Evolutionary conservation across 2,888 invertebrate genomes (phyloP), one percentile per base, ranked within the genome.

Genomic region (Macrophya annulata): DNA sequence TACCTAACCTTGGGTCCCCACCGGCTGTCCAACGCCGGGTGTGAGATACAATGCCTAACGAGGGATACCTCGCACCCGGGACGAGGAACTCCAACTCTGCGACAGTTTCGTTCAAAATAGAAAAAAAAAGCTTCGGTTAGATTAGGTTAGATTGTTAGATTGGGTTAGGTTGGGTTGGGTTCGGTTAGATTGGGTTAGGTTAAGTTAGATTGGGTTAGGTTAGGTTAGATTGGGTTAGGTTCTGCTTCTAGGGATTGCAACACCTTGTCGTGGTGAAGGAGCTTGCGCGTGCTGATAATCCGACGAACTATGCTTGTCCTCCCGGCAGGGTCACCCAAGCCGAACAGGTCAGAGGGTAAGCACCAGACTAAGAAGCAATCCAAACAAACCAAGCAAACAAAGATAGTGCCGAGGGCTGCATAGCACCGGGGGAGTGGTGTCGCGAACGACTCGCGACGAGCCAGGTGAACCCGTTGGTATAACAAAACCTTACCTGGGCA

Each of bases 191-290:
- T n/a, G n/a, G 31, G 31, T 31, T 31, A 31, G 31, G 31, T 31
- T 31, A 31, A 3, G 31, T 31, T 31, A 31, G 31, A 31, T 31
- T 31, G 3, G 31, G 31, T 31, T 31, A 62, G 31, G 31, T 65
- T 65, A 4, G 48, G 74, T 48, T 21, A 74, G 74, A 48, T 74
- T 8, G 48, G 45, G 74, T 48, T 74, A n/a, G 74, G 74, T 74
- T 74, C 74, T 31, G 25, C 48, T 12, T 48, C 74, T 48, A 5
- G 43, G 25, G 45, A 48, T 15, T n/a, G n/a, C 45, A 43, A 0
- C 48, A 84, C 86, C 86, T 86, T 86, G 86, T 45, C 84, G 86
- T 25, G 85, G 85, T 65, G 86, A 84, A 17, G 85, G 85, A 84
- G 85, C 86, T 84, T 84, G 76, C 15, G 68, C 10, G 65, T 12